Conservation (phyloP, 2,113 vertebrate species). For the Sinocyclocheilus grahami region DNA sequence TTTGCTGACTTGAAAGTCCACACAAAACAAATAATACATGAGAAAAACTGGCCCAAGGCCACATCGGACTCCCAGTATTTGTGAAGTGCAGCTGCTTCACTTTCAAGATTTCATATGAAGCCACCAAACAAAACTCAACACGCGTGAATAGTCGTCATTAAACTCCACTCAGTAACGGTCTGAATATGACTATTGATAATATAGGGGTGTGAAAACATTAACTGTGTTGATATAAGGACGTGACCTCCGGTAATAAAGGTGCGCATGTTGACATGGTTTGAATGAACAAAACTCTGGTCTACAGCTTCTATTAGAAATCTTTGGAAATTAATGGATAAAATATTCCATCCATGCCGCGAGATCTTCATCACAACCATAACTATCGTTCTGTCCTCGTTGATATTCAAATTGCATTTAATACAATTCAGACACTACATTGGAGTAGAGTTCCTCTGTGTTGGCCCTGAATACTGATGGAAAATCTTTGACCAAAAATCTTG, state of each 20-base stretch:
- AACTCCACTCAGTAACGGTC: not conserved
- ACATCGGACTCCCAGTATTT: slow-evolving; percentile 12
- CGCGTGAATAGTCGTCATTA: not conserved
- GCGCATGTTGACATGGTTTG: not conserved
- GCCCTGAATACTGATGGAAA: not conserved
- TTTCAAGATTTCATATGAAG: slow-evolving; percentile 21
- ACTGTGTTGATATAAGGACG: slow-evolving; percentile 28
- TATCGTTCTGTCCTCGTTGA: not conserved
- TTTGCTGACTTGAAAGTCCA: slow-evolving; percentile 31
- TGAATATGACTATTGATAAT: slow-evolving; percentile 6
- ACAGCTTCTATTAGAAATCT: not conserved
- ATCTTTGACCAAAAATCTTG: not conserved
- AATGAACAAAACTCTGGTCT: not conserved
- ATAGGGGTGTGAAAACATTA: slow-evolving; percentile 8
- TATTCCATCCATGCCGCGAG: not conserved
- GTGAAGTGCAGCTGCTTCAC: slow-evolving; percentile 30
- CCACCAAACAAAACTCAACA: slow-evolving; percentile 33
- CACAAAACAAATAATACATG: slow-evolving; percentile 51
- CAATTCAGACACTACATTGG: not conserved
- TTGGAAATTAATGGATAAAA: not conserved
- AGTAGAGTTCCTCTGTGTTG: not conserved
- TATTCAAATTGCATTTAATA: not conserved
- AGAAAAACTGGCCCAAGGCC: slow-evolving; percentile 16
- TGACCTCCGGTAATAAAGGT: not conserved
- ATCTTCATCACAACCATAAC: not conserved